Base-by-base conservation (phyloP, 2,797 vertebrate genomes). In the Calcarius lapponicus region DNA sequence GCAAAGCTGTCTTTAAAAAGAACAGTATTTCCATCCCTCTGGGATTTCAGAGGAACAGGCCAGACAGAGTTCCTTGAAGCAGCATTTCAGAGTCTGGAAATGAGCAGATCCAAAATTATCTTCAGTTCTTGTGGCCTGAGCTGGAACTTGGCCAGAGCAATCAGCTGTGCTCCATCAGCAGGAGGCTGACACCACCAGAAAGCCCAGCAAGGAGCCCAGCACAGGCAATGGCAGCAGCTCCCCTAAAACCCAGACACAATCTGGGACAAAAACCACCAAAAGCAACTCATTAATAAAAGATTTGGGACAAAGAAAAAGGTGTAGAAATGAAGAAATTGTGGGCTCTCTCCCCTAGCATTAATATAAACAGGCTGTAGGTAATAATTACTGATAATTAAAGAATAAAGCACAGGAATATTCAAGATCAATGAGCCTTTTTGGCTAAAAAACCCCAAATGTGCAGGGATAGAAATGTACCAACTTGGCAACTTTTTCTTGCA, bases 81-180 rank as follows among this genome's bases (percentile, higher is more conserved):
- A 82, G 84, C 73, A 34, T 70, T 95, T 75, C 47, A 69, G 80
- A 94, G 62, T 51, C 92, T 96, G 95, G 88, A 94, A 94, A 93
- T 1, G 54, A 90, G 66, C 86, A 91, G 70, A 94, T 93, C 70
- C 94, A 81, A 96, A 94, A 93, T 91, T 58, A 43, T 96, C 80
- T 81, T 11, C 70, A 51, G 47, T 66, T 80, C 78, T 84, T 75
- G 90, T 86, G 96, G 92, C 89, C 86, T 86, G 73, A 61, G 58
- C 65, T 96, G 95, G 93, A 92, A 32, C 26, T 32, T 69, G 17
- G 40, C 84, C 96, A 95, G 92, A 79, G 78, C 54, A 81, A 95
- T 96, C 88, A 93, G 93, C 91, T 96, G 93, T 43, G 65, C 83
- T 88, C 69, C 70, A 90, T 86, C 96, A 90, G 76, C 91, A 84